A percentile compares a stretch with the other conserved stretches of the same genome.
Evolutionary conservation across 2,888 invertebrate species (phyloP).

Genomic region (Alsophila aescularia): DNA sequence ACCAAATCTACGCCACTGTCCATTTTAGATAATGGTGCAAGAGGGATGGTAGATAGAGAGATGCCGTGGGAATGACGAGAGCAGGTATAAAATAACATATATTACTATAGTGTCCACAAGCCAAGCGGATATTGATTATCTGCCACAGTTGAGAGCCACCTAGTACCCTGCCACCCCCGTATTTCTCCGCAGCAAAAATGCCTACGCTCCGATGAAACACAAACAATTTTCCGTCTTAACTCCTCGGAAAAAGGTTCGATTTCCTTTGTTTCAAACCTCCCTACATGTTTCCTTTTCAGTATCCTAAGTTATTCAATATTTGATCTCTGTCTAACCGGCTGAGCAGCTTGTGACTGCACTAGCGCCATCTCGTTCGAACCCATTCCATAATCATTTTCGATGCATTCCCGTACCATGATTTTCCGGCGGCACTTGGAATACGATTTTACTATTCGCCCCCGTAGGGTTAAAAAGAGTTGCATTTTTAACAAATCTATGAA

Average conservation of each 20-base stretch:
- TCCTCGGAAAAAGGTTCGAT: conserved; percentile 53
- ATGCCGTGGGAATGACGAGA: conserved; percentile 51
- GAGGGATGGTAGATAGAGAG: conserved; percentile 53
- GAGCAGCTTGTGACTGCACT: conserved; percentile 76
- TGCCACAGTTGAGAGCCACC: conserved; percentile 84
- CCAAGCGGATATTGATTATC: conserved; percentile 86
- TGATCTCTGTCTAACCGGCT: conserved; percentile 84
- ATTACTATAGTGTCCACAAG: conserved; percentile 85
- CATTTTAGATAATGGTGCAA: conserved; percentile 83
- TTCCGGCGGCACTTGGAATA: conserved; percentile 71
- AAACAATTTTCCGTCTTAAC: conserved; percentile 61
- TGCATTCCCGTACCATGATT: conserved; percentile 83
- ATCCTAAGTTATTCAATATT: conserved; percentile 76
- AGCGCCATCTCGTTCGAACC: conserved; percentile 73
- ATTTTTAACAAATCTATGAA: conserved; percentile 22
- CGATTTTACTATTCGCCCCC: conserved; percentile 59
- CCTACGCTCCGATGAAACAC: conserved; percentile 50
- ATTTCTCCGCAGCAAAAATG: conserved; percentile 47
- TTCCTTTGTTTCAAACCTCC: conserved; percentile 46
- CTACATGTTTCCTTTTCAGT: conserved; percentile 59
- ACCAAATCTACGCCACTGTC: conserved; percentile 85
- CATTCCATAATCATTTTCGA: conserved; percentile 83
- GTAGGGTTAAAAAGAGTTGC: conserved; percentile 24
- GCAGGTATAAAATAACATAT: conserved; percentile 80
- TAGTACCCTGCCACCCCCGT: conserved; percentile 63